Evolutionary conservation across 30 jellyfish, hydroid and myxozoan species (phyloP).

Genomic region (Turritopsis dohrnii): DNA sequence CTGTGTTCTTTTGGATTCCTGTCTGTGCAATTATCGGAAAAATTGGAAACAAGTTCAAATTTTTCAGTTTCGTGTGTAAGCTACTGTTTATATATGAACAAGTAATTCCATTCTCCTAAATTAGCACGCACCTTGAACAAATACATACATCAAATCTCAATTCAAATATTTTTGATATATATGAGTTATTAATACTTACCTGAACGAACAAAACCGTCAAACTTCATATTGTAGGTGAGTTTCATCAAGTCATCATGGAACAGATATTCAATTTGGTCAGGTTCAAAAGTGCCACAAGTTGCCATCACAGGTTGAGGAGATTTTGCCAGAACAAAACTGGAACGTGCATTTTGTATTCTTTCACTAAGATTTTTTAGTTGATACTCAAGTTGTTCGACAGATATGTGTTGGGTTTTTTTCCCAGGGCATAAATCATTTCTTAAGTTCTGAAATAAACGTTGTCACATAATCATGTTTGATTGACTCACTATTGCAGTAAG

Average conservation of each 20-base stretch:
- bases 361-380: neutral
- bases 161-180: neutral
- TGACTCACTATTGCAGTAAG: neutral
- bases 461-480: neutral
- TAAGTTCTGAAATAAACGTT: neutral
- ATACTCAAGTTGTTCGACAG: neutral
- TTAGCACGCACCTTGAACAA: neutral
- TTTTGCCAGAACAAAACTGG: neutral
- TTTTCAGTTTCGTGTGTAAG: too few species aligned
- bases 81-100: too few species aligned
- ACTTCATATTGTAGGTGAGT: neutral
- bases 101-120: neutral
- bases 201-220: neutral
- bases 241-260: neutral
- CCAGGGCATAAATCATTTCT: neutral
- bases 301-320: neutral
- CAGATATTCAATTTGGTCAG: neutral
- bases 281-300: neutral
- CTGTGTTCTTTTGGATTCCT: too few species aligned
- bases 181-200: neutral
- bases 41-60: too few species aligned
- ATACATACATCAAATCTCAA: neutral
- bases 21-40: too few species aligned
- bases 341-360: neutral
- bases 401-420: neutral